These are phyloP conservation scores for Catalaphyllia jardinei DNA, from an alignment of 64 coral and sea anemone genomes.

Conservation along the genomic window DNA sequence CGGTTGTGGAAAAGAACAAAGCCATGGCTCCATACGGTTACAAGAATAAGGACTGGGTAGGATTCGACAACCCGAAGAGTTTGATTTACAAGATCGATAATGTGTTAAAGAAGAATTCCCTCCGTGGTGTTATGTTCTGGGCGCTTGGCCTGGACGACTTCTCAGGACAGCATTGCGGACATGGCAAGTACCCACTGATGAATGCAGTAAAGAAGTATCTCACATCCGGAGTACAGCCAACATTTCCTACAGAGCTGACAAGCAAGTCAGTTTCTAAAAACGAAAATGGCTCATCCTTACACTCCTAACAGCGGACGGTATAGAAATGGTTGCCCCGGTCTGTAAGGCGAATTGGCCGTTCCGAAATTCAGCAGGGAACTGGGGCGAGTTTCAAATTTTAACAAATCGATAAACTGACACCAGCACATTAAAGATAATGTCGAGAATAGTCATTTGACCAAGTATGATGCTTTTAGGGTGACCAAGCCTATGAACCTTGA, in stretches of 20 bases:
- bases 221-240: slow-evolving; percentile 30
- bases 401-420: too few species aligned
- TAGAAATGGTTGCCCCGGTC: too few species aligned
- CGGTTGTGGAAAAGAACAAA: slow-evolving; percentile 53
- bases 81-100: slow-evolving; percentile 65
- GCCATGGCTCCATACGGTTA: slow-evolving; percentile 69
- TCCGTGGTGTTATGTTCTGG: slow-evolving; percentile 78
- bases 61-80: slow-evolving; percentile 54
- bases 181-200: slow-evolving; percentile 78
- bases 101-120: slow-evolving; percentile 51
- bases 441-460: too few species aligned
- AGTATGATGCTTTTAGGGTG: too few species aligned
- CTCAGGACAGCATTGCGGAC: slow-evolving; percentile 52
- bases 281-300: too few species aligned
- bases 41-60: slow-evolving; percentile 56
- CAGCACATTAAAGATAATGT: too few species aligned
- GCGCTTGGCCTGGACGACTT: slow-evolving; percentile 75
- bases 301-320: too few species aligned
- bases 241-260: not conserved
- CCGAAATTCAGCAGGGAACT: too few species aligned
- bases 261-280: too few species aligned
- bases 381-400: too few species aligned
- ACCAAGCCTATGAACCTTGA: too few species aligned
- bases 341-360: too few species aligned
- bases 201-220: slow-evolving; percentile 69